Conservation (phyloP, 2,113 vertebrate genomes). For the Harpagus bidentatus region DNA sequence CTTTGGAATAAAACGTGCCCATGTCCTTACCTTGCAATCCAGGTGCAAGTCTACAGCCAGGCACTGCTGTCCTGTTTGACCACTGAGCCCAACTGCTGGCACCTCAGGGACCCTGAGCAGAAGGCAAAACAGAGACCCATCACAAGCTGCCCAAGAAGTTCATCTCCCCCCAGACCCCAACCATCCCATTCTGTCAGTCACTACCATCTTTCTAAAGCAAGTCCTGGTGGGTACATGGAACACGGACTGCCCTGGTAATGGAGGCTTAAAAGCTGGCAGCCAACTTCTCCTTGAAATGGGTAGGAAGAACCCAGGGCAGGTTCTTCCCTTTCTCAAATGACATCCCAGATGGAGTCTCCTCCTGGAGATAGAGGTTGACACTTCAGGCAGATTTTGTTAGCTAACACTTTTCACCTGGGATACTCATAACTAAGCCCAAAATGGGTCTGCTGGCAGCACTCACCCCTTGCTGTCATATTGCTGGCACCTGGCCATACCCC, state of each 20-base stretch:
- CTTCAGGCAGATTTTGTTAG: neutral
- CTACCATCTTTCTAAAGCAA: neutral
- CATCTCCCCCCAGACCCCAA: neutral
- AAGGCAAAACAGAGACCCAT: neutral
- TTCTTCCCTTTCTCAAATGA: neutral
- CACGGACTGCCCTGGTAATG: no score
- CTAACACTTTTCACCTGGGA: conserved; percentile 40
- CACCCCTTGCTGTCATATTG: conserved; percentile 10
- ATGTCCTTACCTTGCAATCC: neutral
- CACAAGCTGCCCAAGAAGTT: neutral
- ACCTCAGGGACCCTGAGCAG: neutral
- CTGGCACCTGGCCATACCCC: conserved; percentile 28
- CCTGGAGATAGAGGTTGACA: neutral
- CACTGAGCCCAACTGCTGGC: neutral
- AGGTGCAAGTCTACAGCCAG: neutral
- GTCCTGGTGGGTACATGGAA: neutral
- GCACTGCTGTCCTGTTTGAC: neutral
- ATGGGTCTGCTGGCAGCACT: conserved; percentile 44
- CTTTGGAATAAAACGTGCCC: neutral
- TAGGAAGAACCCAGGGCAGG: neutral
- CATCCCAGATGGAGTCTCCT: neutral
- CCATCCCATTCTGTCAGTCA: neutral
- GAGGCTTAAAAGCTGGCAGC: neutral
- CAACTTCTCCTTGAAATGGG: neutral
- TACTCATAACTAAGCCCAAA: conserved; percentile 42